A percentile compares a stretch with the other conserved stretches of the same genome.
These are phyloP conservation scores for Taurulus bubalis DNA, from an alignment of 2,113 vertebrate species.

Conservation along the genomic window DNA sequence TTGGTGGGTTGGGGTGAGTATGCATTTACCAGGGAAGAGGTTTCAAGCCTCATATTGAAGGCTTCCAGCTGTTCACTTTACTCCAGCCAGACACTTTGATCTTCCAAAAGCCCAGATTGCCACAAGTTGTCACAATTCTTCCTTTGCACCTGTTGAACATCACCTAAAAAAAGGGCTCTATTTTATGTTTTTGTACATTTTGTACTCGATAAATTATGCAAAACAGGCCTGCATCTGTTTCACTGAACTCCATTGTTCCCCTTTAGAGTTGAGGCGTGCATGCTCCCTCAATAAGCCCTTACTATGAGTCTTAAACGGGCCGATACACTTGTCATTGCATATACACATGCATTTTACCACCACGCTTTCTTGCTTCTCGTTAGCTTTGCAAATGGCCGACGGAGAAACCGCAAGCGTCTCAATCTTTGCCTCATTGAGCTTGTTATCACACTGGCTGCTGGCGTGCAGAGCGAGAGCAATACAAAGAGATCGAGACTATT, in stretches of 20 bases:
- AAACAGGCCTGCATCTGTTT: not conserved
- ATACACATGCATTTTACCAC: not conserved
- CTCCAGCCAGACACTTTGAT: conserved; percentile 51
- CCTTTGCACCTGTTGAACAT: conserved; percentile 9
- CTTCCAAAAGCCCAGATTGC: conserved; percentile 32
- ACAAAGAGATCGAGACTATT: not conserved
- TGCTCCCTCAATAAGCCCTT: not conserved
- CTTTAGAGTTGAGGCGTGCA: not conserved
- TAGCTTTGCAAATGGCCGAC: not conserved
- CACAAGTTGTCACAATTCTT: conserved; percentile 29
- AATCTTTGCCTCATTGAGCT: conserved; percentile 19
- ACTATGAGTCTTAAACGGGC: not conserved
- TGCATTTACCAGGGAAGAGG: conserved; percentile 30
- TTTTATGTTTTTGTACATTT: not conserved
- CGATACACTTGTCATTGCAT: not conserved
- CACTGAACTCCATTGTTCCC: not conserved
- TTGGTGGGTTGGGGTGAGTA: not conserved
- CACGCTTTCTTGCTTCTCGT: not conserved
- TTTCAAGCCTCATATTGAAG: conserved; percentile 35
- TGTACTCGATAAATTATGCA: not conserved
- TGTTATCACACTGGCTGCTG: conserved; percentile 3
- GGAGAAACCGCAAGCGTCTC: conserved; percentile 2
- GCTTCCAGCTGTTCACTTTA: conserved; percentile 25
- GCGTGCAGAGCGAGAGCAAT: not conserved
- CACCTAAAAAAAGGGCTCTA: not conserved